Evolutionary conservation across 2,113 vertebrate genomes (phyloP).

Genomic region (Bubo scandiacus): DNA sequence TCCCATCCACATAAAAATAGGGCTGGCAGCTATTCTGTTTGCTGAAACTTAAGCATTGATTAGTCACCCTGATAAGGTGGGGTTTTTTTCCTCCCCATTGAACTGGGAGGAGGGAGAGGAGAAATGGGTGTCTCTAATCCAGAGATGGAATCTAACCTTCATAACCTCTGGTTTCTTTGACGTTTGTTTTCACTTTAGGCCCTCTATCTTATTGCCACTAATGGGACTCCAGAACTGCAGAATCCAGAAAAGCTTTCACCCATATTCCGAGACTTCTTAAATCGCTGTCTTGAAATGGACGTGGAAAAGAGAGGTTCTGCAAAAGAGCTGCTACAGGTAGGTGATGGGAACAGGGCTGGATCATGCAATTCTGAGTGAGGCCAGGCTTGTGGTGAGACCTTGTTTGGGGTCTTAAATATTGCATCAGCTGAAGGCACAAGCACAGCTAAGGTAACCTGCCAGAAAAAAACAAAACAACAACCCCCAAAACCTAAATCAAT

Average conservation of each 20-base stretch:
- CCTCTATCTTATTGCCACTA: constrained; percentile 97
- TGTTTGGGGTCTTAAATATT: neutral
- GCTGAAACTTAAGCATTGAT: constrained; percentile 2
- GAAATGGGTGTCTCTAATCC: neutral
- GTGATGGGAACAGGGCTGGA: neutral
- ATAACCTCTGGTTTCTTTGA: neutral
- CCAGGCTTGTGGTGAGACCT: neutral
- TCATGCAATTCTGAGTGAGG: neutral
- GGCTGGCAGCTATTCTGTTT: constrained; percentile 7
- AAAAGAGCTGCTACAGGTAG: constrained; percentile 92
- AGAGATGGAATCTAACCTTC: neutral
- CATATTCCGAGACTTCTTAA: constrained; percentile 93
- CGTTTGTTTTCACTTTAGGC: constrained; percentile 74
- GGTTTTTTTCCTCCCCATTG: neutral
- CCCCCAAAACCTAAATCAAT: neutral
- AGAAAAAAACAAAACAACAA: too few relatives aligned
- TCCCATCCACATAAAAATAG: constrained; percentile 3
- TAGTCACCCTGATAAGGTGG: neutral
- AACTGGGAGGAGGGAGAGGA: neutral
- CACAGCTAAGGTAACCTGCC: neutral
- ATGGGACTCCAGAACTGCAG: constrained; percentile 95
- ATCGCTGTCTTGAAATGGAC: constrained; percentile 95
- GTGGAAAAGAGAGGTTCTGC: constrained; percentile 96
- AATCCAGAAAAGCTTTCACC: constrained; percentile 92
- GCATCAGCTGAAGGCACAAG: neutral